A percentile compares a stretch with the other conserved stretches of the same genome.
These are phyloP conservation scores for Deilephila elpenor DNA, from an alignment of 2,888 invertebrate species.

Conservation along the genomic window DNA sequence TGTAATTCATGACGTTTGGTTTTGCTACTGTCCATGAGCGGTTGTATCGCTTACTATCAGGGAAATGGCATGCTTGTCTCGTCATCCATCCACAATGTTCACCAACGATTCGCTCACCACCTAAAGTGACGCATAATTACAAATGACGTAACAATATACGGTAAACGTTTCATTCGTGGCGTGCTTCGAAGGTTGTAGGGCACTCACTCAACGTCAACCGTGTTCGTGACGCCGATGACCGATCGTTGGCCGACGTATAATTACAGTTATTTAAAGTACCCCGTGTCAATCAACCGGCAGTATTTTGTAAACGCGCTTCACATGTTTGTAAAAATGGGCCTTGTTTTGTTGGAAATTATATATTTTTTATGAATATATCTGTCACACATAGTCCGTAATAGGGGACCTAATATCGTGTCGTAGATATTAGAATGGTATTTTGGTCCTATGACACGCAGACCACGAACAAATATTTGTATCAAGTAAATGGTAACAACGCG, in stretches of 20 bases:
- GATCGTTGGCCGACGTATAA: constrained; percentile 67
- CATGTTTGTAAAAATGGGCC: constrained; percentile 38
- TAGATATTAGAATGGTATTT: too few relatives aligned
- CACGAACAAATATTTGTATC: too few relatives aligned
- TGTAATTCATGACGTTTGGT: too few relatives aligned
- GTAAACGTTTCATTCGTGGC: constrained; percentile 54
- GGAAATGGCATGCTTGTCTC: too few relatives aligned
- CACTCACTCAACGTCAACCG: constrained; percentile 61
- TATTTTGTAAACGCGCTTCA: constrained; percentile 55
- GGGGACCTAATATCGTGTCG: too few relatives aligned
- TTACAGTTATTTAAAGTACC: constrained; percentile 76
- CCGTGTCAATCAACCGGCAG: constrained; percentile 67
- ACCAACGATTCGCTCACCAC: background rate
- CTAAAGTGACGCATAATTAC: constrained; percentile 9
- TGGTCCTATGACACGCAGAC: too few relatives aligned
- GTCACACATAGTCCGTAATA: too few relatives aligned
- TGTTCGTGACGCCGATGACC: constrained; percentile 62
- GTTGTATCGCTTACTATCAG: too few relatives aligned
- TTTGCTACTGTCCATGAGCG: too few relatives aligned
- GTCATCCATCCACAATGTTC: background rate
- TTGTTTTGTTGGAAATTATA: constrained; percentile 30
- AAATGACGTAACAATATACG: constrained; percentile 42
- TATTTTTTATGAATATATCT: background rate
- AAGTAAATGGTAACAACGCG: too few relatives aligned
- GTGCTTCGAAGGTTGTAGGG: constrained; percentile 36